Evolutionary conservation across 2,113 vertebrate genomes (phyloP), one percentile per base, ranked within the genome.

Genomic region (Pygathrix nemaeus): DNA sequence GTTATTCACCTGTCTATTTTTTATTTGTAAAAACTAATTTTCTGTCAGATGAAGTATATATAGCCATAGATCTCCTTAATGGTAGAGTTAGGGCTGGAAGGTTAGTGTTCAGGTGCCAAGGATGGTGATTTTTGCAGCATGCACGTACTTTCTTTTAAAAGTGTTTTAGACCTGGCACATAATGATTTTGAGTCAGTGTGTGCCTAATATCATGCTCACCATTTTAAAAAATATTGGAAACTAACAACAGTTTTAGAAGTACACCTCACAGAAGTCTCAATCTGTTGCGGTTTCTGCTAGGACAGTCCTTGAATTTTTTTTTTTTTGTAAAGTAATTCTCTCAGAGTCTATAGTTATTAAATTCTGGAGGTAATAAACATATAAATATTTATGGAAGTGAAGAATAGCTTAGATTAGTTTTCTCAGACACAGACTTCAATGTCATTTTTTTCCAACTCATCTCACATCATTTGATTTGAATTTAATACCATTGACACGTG

Each of bases 401-500:
- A 96, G 38, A 79, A 78, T 18, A 82, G 10, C 85, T 97, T 83
- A 70, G 72, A 68, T 93, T 59, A 27, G 5, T 90, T 97, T 90
- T 80, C 88, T 57, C 45, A 95, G 81, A 94, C 94, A 57, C 50
- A 89, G 66, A 38, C 9, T 94, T 81, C 20, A 72, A 50, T 82
- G 61, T 93, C 23, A 45, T 23, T 50, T 94, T 55, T 79, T 75
- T 4, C 11, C 20, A 72, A 23, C 4, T 94, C 45, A 86, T 72
- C 20, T 85, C 84, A 72, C 6, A 88, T 43, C 43, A n/a, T 79
- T n/a, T 80, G 68, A 61, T 94, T 90, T 97, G 48, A 50, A 86
- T 68, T 80, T 72, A 72, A n/a, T 27, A 3, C 57, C 30, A 38
- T 81, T 88, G 68, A 79, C 35, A 72, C 10, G 14, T 16, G 25